Conservation (phyloP, 2,113 vertebrate genomes). For the Hippocampus guttulatus region DNA sequence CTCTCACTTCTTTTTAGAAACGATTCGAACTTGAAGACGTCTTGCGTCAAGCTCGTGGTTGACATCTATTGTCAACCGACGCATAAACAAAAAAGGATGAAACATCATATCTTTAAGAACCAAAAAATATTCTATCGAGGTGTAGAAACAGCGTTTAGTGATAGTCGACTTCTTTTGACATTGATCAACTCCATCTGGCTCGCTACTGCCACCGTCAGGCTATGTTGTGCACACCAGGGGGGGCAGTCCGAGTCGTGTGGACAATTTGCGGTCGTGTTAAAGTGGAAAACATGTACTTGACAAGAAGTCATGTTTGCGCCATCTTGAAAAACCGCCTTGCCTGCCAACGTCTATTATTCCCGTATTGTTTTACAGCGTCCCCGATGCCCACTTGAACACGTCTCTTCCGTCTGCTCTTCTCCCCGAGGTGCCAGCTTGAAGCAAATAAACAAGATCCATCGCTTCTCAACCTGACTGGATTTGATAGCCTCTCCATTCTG, state of each 20-base stretch:
- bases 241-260: not conserved
- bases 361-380: conserved; percentile 45
- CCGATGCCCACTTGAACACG: conserved; percentile 44
- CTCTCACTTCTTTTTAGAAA: too few relatives aligned
- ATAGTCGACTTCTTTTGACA: not conserved
- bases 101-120: too few relatives aligned
- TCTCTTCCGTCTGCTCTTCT: conserved; percentile 39
- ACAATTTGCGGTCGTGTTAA: not conserved
- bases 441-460: conserved; percentile 48
- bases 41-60: too few relatives aligned
- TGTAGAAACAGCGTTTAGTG: too few relatives aligned
- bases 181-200: not conserved
- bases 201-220: not conserved
- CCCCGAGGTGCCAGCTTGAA: conserved; percentile 48
- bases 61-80: too few relatives aligned
- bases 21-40: too few relatives aligned
- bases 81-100: too few relatives aligned
- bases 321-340: conserved; percentile 6
- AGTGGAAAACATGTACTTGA: not conserved
- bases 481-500: conserved; percentile 51
- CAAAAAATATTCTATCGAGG: too few relatives aligned
- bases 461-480: conserved; percentile 45
- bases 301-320: not conserved
- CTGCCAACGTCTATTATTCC: conserved; percentile 46
- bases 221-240: not conserved